These are phyloP conservation scores for Lophius piscatorius DNA, from an alignment of 2,113 vertebrate species.

Conservation along the genomic window DNA sequence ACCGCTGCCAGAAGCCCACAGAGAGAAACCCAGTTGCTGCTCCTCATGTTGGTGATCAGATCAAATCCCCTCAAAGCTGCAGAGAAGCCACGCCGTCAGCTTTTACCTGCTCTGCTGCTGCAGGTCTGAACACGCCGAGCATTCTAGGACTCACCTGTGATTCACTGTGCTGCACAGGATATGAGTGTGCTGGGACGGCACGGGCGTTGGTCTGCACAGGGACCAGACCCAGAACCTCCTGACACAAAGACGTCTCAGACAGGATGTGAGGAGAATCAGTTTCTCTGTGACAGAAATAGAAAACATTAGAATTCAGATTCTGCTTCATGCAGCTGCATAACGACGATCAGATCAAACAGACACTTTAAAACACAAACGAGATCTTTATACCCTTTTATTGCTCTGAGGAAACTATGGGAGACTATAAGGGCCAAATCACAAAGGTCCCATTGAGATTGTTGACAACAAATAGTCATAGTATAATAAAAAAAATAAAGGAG, in stretches of 20 bases:
- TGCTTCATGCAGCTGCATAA: not conserved
- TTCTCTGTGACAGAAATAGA: constrained; percentile 14
- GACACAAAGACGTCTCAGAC: constrained; percentile 39
- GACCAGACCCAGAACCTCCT: constrained; percentile 5
- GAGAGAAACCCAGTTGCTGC: constrained; percentile 55
- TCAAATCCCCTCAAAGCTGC: constrained; percentile 4
- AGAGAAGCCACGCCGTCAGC: not conserved
- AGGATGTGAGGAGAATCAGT: not conserved
- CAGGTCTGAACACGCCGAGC: constrained; percentile 50
- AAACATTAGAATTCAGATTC: not conserved
- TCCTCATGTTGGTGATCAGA: constrained; percentile 33
- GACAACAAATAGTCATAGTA: too few species aligned
- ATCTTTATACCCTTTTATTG: too few species aligned
- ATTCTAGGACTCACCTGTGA: constrained; percentile 40
- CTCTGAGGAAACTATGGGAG: too few species aligned
- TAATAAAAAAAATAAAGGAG: too few species aligned
- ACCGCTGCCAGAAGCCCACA: constrained; percentile 36
- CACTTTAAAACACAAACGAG: too few species aligned
- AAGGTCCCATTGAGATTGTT: too few species aligned
- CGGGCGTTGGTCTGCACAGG: constrained; percentile 23
- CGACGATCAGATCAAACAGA: not conserved
- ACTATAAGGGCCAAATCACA: too few species aligned
- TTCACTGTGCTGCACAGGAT: constrained; percentile 42
- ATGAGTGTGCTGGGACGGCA: constrained; percentile 9
- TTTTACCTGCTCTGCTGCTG: constrained; percentile 46